Base-by-base conservation (phyloP, 2,797 vertebrate genomes). In the Lagorchestes hirsutus region DNA sequence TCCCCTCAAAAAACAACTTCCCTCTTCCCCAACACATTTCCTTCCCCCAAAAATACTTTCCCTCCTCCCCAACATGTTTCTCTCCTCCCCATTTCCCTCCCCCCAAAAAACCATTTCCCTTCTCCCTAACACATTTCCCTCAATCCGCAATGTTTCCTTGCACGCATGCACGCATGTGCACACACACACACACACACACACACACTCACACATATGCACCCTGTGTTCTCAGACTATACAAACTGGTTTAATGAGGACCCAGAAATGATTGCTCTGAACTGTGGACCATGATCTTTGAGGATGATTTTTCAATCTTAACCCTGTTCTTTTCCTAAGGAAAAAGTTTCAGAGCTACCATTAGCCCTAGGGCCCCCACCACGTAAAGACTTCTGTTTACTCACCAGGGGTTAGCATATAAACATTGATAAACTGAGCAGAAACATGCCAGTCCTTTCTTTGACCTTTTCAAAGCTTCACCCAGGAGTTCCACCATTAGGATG, bases 241-340 rank as follows among this genome's bases (percentile, higher is more conserved):
- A 96, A 91, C 95, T 95, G 93, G 31, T 95, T 95, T 96, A 95
- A 59, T 94, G 90, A 96, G 93, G 16, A 91, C 34, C 95, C 92
- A 96, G 96, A 62, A 18, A 67, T 28, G 62, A 10, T 67, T 55
- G 4, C 59, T 54, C 93, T 92, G 95, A 93, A 52, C 94, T 92
- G 93, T 55, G 11, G 59, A 16, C 91, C 58, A 95, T 46, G 22
- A 10, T 8, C 93, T 97, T 98, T 97, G 91, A 94, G 29, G 31
- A 28, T 93, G 10, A 95, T 93, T 95, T 96, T 97, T 58, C 90
- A 31, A 40, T 96, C 96, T 96, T 95, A 96, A 97, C 94, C 94
- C n/a, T 95, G 40, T 96, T 92, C 93, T 94, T 18, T 95, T 96
- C 54, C 90, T 93, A 94, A 95, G 31, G 52, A 18, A 93, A 91